phyloP scores from a whole-genome alignment of 2,113 vertebrate species.

The Miniopterus natalensis region DNA sequence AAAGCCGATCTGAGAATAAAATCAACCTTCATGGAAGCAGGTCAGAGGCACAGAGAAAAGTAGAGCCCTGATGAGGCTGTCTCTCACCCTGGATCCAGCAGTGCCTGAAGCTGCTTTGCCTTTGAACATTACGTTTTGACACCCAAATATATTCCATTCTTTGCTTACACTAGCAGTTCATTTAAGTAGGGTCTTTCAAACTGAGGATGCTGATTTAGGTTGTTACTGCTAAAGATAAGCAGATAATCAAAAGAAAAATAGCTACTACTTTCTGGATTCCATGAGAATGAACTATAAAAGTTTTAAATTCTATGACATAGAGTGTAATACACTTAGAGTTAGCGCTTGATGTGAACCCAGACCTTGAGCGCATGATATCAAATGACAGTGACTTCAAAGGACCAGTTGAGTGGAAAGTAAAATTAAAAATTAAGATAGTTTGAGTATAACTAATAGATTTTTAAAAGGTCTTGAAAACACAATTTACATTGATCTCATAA shows the following conservation, averaged over 20 bases:
- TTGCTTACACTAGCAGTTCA: not conserved
- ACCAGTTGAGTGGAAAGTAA: not conserved
- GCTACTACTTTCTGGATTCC: not conserved
- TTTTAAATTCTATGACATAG: not conserved
- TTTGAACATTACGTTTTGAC: not conserved
- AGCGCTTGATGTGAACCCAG: not conserved
- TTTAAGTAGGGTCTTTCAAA: not conserved
- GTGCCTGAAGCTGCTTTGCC: not conserved
- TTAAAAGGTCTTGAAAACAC: not conserved
- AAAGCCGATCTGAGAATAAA: slow-evolving; percentile 31
- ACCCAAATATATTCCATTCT: not conserved
- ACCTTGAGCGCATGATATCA: not conserved
- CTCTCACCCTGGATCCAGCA: not conserved
- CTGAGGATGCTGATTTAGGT: slow-evolving; percentile 3
- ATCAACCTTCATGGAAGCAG: not conserved
- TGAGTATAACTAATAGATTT: not conserved
- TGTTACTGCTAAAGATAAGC: not conserved
- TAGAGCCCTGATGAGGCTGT: not conserved
- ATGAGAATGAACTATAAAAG: not conserved
- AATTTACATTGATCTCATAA: not conserved
- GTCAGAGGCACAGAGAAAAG: not conserved
- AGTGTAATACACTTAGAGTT: not conserved
- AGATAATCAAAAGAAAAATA: slow-evolving; percentile 24
- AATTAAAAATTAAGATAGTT: not conserved
- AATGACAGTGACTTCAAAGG: not conserved